These are phyloP conservation scores for Pristiophorus japonicus DNA, from an alignment of 2,113 vertebrate genomes.

Conservation along the genomic window DNA sequence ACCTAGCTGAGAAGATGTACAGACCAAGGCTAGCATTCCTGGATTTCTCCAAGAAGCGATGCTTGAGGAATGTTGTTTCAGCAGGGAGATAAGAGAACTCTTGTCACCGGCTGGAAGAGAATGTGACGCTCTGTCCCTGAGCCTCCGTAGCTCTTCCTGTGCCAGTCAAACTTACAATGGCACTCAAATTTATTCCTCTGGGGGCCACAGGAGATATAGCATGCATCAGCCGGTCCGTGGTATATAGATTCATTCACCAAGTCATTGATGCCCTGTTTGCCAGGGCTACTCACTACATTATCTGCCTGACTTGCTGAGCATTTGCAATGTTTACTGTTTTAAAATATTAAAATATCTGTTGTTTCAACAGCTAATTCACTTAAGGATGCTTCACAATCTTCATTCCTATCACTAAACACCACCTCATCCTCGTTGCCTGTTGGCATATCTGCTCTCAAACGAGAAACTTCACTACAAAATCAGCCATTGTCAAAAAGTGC, in stretches of 20 bases:
- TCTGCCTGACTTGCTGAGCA: background rate
- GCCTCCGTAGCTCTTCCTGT: background rate
- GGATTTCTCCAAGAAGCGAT: background rate
- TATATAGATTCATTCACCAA: background rate
- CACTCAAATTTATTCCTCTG: background rate
- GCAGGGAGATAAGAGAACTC: background rate
- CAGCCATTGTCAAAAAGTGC: slow-evolving; percentile 61
- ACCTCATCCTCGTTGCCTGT: slow-evolving; percentile 61
- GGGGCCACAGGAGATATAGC: background rate
- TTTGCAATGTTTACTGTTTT: background rate
- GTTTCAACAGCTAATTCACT: slow-evolving; percentile 67
- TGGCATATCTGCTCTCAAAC: slow-evolving; percentile 56
- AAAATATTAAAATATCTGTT: slow-evolving; percentile 9
- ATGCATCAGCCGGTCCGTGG: background rate
- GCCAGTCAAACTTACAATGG: background rate
- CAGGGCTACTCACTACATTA: background rate
- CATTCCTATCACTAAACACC: slow-evolving; percentile 44
- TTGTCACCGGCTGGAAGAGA: background rate
- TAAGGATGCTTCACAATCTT: slow-evolving; percentile 58
- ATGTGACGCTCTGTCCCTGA: background rate
- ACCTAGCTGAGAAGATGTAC: background rate
- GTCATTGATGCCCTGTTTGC: background rate
- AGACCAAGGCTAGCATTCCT: background rate
- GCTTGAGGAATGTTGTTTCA: background rate
- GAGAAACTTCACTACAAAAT: slow-evolving; percentile 51